Evolutionary conservation across 2,888 invertebrate species (phyloP).

Genomic region (Drosophila peninsularis): DNA sequence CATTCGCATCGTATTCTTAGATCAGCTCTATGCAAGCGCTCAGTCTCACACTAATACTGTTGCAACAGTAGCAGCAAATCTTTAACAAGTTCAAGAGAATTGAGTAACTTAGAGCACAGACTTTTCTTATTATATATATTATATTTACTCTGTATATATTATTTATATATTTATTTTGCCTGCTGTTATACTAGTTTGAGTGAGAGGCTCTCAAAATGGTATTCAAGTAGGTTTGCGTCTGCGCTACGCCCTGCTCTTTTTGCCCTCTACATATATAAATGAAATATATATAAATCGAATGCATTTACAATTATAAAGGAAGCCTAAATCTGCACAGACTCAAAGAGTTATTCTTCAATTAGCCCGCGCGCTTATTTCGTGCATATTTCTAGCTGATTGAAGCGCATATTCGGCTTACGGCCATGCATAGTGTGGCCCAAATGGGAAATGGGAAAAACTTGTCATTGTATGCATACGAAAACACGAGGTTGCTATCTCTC

Average conservation of each 20-base stretch:
- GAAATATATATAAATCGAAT: neutral
- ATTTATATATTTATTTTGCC: no score
- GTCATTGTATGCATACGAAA: slow-evolving; percentile 13
- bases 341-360: slow-evolving; percentile 1
- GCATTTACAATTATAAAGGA: neutral
- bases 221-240: no score
- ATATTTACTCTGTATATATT: no score
- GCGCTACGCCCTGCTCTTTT: no score
- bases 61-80: neutral
- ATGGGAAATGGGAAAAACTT: neutral
- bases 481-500: neutral
- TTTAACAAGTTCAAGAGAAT: neutral
- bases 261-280: no score
- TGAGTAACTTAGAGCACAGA: no score
- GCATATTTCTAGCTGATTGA: slow-evolving; percentile 1
- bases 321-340: no score
- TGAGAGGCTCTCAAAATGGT: no score
- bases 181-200: no score
- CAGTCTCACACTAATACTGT: neutral
- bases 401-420: neutral
- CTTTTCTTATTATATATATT: no score
- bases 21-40: neutral
- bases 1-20: neutral
- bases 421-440: neutral
- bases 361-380: neutral